A percentile compares a stretch with the other conserved stretches of the same genome.
These are phyloP conservation scores for Chrysocyon brachyurus DNA, from an alignment of 2,797 vertebrate species.

Conservation along the genomic window DNA sequence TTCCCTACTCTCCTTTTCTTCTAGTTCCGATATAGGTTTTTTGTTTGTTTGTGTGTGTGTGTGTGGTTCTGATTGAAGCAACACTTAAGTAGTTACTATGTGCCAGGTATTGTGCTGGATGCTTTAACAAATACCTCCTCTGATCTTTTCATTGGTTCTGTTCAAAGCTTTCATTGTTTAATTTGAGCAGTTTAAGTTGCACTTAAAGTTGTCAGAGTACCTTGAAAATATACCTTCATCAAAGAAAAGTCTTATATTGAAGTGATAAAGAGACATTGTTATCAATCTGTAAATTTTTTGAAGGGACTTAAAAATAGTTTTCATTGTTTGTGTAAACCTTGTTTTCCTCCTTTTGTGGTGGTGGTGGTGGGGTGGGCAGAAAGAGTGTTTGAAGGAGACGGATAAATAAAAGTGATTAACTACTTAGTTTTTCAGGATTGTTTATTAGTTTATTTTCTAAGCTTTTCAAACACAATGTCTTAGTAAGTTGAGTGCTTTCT, in stretches of 20 bases:
- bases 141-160: conserved; percentile 6
- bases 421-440: conserved; percentile 24
- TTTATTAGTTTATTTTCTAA: conserved; percentile 51
- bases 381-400: conserved; percentile 2
- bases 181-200: neutral
- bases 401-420: conserved; percentile 29
- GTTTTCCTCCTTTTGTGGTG: neutral
- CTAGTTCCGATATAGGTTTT: neutral
- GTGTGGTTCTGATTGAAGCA: conserved; percentile 19
- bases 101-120: neutral
- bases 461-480: conserved; percentile 25
- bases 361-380: no score
- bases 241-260: conserved; percentile 32
- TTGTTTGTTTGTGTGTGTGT: no score
- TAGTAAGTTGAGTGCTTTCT: conserved; percentile 7
- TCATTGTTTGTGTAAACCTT: neutral
- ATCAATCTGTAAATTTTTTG: conserved; percentile 41
- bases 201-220: neutral
- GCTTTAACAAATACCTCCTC: neutral
- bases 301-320: neutral
- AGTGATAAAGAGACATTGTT: neutral
- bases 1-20: neutral
- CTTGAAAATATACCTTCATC: conserved; percentile 55
- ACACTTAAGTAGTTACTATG: neutral
- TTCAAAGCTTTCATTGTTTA: conserved; percentile 44